Base-by-base conservation (phyloP, 2,888 invertebrate species). In the Drosophila robusta region DNA sequence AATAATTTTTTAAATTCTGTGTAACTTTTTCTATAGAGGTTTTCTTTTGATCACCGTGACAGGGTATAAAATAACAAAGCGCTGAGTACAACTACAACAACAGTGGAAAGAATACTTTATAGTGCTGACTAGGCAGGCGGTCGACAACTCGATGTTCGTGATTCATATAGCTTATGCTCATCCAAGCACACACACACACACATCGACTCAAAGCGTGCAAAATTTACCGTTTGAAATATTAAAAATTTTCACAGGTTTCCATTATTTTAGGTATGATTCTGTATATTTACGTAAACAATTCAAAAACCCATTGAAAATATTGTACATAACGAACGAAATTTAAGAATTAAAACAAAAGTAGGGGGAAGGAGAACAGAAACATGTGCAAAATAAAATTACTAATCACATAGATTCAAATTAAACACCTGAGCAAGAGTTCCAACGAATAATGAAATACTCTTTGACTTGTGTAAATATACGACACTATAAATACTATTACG, bases 251-350 rank as follows among this genome's bases (percentile, higher is more conserved):
- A 41, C 42, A 38, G 46, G 42, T 44, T 57, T 74, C 58, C 72
- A 58, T 72, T 80, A 69, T 70, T 80, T 67, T 70, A 69, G 58
- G 55, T 69, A 24, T 29, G 42, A 57, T 61, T 64, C 41, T 50
- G 77, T 55, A 46, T 71, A 80, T 87, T 87, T 84, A 85, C 75
- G 80, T 82, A 87, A 82, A 82, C 73, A 87, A 78, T 72, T 68
- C 55, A 14, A 51, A 66, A 69, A 56, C 68, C 42, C 78, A 78
- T 75, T 81, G 70, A 75, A 71, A 77, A 80, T 71, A 70, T 67
- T 65, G 75, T 66, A 58, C 41, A 58, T 46, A 60, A 63, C 22
- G 36, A n/a, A 18, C 14, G 26, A 14, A 36, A 41, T 14, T 9
- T 18, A 22, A 44, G 18, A 5, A 46, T 41, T 32, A 5, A 36